phyloP scores from a whole-genome alignment of 2,113 vertebrate species.

The Peromyscus californicus region DNA sequence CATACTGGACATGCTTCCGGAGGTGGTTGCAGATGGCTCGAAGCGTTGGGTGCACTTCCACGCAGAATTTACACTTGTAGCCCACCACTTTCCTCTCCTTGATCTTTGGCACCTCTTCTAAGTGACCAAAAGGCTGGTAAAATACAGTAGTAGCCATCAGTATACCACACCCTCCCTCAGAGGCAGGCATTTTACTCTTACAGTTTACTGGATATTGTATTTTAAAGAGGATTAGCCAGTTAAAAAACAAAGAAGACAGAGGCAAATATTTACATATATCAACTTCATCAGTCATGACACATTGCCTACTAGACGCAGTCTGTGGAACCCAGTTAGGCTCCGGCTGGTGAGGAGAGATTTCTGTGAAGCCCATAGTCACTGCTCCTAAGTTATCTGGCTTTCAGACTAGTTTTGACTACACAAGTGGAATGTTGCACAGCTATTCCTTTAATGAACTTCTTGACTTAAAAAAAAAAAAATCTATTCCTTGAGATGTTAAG shows the following conservation, averaged over 20 bases:
- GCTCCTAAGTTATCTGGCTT: conserved; percentile 69
- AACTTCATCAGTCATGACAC: conserved; percentile 60
- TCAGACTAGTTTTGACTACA: conserved; percentile 64
- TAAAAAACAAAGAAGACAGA: conserved; percentile 71
- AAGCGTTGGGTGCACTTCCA: conserved; percentile 97
- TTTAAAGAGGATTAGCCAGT: conserved; percentile 73
- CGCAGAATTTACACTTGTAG: conserved; percentile 98
- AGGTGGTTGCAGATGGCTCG: conserved; percentile 99
- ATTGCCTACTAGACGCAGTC: conserved; percentile 68
- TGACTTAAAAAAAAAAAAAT: conserved; percentile 39
- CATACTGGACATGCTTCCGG: conserved; percentile 97
- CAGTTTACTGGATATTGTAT: conserved; percentile 61
- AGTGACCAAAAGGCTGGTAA: conserved; percentile 89
- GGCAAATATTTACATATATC: conserved; percentile 50
- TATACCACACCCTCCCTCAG: conserved; percentile 73
- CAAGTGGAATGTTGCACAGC: conserved; percentile 66
- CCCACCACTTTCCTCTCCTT: conserved; percentile 93
- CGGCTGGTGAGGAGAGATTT: conserved; percentile 70
- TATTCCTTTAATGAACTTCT: conserved; percentile 77
- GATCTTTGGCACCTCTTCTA: conserved; percentile 90
- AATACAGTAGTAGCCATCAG: conserved; percentile 85
- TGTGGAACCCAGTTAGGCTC: conserved; percentile 67
- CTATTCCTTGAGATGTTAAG: conserved; percentile 75
- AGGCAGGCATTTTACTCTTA: conserved; percentile 69
- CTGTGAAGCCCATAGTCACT: conserved; percentile 68